phyloP scores from a whole-genome alignment of 2,888 invertebrate species.

The Callyntrura guangdongensis region DNA sequence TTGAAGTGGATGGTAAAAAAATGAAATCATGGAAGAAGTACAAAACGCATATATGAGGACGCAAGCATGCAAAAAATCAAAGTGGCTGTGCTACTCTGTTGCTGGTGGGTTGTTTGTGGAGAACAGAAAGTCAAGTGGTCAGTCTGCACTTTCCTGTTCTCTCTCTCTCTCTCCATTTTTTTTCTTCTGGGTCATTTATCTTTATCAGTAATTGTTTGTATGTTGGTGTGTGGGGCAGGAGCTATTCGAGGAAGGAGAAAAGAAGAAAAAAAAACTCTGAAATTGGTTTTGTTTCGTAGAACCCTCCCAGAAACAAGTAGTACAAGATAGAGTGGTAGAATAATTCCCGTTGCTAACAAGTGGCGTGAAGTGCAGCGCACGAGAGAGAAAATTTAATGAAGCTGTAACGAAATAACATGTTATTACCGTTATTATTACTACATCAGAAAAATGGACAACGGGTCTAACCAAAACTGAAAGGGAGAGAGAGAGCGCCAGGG shows the following conservation, averaged over 20 bases:
- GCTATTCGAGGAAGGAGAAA: neutral
- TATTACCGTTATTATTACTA: neutral
- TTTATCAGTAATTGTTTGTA: conserved; percentile 3
- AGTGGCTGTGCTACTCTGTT: neutral
- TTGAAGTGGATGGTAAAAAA: too few relatives aligned
- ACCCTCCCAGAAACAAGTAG: too few relatives aligned
- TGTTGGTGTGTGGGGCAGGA: neutral
- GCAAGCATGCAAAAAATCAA: too few relatives aligned
- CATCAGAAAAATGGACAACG: conserved; percentile 4
- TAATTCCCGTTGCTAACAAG: neutral
- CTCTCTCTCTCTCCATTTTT: too few relatives aligned
- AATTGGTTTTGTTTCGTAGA: conserved; percentile 27
- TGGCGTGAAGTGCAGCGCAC: neutral
- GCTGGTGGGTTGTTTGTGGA: too few relatives aligned
- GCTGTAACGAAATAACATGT: neutral
- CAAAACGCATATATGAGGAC: too few relatives aligned
- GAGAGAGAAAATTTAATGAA: conserved; percentile 25
- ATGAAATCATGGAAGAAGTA: too few relatives aligned
- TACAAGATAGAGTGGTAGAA: neutral
- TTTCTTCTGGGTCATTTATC: neutral
- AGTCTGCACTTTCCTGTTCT: too few relatives aligned
- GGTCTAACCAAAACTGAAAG: neutral
- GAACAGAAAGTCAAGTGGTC: too few relatives aligned
- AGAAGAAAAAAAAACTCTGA: neutral
- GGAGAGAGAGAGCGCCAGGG: too few relatives aligned